These are phyloP conservation scores for Chydorus sphaericus DNA, from an alignment of 2,888 invertebrate genomes.

Conservation along the genomic window DNA sequence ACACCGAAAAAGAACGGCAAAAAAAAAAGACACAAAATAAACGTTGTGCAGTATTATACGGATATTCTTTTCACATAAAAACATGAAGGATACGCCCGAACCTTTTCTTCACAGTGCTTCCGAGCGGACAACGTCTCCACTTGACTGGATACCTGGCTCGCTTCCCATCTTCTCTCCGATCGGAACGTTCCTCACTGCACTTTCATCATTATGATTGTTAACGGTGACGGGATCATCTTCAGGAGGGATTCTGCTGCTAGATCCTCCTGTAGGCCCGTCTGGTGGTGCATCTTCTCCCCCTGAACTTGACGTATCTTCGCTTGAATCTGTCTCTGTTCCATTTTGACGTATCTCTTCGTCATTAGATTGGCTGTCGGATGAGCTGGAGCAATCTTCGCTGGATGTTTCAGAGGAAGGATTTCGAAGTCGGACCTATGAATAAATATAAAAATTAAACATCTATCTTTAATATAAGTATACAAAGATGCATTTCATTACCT, in stretches of 20 bases:
- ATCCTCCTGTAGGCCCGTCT: too few relatives aligned
- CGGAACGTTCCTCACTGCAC: neutral
- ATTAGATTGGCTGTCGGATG: neutral
- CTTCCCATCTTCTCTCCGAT: neutral
- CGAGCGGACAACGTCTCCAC: neutral
- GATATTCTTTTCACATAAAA: too few relatives aligned
- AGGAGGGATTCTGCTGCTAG: too few relatives aligned
- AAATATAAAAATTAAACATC: neutral
- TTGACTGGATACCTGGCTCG: slow-evolving; percentile 4
- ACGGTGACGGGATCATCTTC: too few relatives aligned
- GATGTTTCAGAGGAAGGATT: neutral
- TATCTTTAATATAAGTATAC: neutral
- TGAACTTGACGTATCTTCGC: neutral
- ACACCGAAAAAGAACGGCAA: neutral
- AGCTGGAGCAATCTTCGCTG: slow-evolving; percentile 1
- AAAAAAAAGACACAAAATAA: neutral
- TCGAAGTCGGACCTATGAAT: neutral
- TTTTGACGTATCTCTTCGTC: neutral
- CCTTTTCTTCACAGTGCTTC: too few relatives aligned
- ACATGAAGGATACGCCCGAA: too few relatives aligned
- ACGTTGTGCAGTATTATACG: neutral
- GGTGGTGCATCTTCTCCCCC: neutral
- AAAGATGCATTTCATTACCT: too few relatives aligned
- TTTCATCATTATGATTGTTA: neutral
- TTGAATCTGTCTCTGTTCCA: neutral